Conservation (phyloP, 2,113 vertebrate species). For the Protobothrops mucrosquamatus region DNA sequence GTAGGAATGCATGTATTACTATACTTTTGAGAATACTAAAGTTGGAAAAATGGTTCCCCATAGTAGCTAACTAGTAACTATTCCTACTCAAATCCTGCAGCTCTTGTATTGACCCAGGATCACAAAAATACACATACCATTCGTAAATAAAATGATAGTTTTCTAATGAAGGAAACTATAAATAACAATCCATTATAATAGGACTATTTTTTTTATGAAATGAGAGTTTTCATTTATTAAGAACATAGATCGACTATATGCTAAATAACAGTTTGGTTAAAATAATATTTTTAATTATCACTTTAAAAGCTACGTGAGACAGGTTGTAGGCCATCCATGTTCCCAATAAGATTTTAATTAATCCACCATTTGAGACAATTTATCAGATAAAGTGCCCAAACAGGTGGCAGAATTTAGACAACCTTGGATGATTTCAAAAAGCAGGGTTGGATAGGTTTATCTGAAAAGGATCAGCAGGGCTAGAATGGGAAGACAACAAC, state of each 20-base stretch:
- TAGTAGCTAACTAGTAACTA: not conserved
- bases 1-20: not conserved
- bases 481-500: not conserved
- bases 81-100: not conserved
- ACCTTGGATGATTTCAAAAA: not conserved
- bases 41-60: not conserved
- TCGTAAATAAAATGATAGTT: not conserved
- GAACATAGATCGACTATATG: not conserved
- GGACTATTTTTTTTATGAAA: not conserved
- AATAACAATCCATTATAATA: not conserved
- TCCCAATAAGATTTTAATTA: not conserved
- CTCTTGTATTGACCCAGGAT: not conserved
- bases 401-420: no score
- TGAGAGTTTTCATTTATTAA: not conserved
- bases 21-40: not conserved
- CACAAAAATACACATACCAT: not conserved
- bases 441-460: not conserved
- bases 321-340: not conserved
- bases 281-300: not conserved
- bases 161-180: slow-evolving; percentile 1
- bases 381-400: not conserved
- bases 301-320: not conserved
- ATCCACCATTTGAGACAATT: not conserved
- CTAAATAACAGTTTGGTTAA: not conserved
- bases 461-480: not conserved